Percentiles rank a stretch among this genome's conserved stretches.
Conservation (phyloP, 2,113 vertebrate species). For the Clarias gariepinus region DNA sequence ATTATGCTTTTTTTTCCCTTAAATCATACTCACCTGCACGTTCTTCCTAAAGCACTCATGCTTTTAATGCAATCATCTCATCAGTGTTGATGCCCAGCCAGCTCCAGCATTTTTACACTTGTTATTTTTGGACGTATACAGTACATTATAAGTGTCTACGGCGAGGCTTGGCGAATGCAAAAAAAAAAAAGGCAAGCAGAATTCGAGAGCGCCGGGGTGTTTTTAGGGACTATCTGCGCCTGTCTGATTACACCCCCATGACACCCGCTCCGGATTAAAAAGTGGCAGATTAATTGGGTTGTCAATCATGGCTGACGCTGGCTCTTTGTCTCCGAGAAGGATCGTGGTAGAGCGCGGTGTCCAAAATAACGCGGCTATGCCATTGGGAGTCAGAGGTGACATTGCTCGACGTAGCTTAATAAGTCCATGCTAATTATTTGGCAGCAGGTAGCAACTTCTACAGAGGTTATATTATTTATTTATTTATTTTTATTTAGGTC, state of each 20-base stretch:
- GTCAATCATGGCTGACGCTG: conserved; percentile 55
- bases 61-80: conserved; percentile 26
- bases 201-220: neutral
- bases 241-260: conserved; percentile 53
- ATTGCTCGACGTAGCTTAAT: conserved; percentile 39
- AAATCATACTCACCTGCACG: neutral
- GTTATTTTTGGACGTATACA: neutral
- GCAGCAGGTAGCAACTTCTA: conserved; percentile 7
- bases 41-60: neutral
- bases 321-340: conserved; percentile 45
- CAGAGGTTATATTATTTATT: neutral
- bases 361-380: conserved; percentile 18
- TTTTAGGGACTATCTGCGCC: conserved; percentile 37
- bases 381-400: conserved; percentile 33
- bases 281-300: conserved; percentile 59
- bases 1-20: neutral
- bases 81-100: neutral
- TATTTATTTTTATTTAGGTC: neutral
- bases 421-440: conserved; percentile 23
- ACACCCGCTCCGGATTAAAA: conserved; percentile 52
- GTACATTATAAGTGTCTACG: too few species aligned
- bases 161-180: neutral
- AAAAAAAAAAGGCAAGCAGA: neutral
- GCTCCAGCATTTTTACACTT: neutral
- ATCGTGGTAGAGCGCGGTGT: neutral